Evolutionary conservation across 2,797 vertebrate species (phyloP).

Genomic region (Tolypeutes matacus): DNA sequence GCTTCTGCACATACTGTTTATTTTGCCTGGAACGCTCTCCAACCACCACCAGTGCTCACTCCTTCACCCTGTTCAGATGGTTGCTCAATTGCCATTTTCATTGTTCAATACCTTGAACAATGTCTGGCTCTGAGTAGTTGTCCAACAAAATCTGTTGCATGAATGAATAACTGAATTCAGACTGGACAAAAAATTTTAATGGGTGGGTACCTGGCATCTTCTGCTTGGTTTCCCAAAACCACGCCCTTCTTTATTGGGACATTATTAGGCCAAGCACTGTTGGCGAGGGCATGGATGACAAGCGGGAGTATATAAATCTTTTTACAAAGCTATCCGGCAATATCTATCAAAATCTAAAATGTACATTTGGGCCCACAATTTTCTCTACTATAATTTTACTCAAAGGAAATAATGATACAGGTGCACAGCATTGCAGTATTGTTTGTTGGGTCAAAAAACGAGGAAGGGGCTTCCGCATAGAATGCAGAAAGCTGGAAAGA

Average conservation of each 20-base stretch:
- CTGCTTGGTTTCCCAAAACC: not conserved
- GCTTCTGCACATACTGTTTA: not conserved
- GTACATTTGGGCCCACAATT: not conserved
- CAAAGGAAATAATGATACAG: not conserved
- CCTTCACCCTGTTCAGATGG: not conserved
- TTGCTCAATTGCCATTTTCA: not conserved
- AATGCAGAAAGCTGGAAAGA: not conserved
- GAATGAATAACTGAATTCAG: not conserved
- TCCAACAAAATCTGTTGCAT: not conserved
- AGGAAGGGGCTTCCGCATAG: not conserved
- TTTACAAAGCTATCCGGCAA: constrained; percentile 22
- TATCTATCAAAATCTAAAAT: not conserved
- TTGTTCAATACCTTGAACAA: not conserved
- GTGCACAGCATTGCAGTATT: not conserved
- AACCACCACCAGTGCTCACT: not conserved
- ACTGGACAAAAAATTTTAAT: not conserved
- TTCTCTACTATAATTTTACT: not conserved
- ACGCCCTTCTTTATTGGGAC: not conserved
- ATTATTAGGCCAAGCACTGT: not conserved
- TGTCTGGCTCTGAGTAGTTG: not conserved
- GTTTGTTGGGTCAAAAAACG: not conserved
- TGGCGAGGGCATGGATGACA: not conserved
- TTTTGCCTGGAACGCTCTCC: not conserved
- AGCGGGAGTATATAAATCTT: not conserved
- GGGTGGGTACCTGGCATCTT: not conserved